Conservation (phyloP, 2,888 invertebrate genomes). For the Cephus pygmeus region DNA sequence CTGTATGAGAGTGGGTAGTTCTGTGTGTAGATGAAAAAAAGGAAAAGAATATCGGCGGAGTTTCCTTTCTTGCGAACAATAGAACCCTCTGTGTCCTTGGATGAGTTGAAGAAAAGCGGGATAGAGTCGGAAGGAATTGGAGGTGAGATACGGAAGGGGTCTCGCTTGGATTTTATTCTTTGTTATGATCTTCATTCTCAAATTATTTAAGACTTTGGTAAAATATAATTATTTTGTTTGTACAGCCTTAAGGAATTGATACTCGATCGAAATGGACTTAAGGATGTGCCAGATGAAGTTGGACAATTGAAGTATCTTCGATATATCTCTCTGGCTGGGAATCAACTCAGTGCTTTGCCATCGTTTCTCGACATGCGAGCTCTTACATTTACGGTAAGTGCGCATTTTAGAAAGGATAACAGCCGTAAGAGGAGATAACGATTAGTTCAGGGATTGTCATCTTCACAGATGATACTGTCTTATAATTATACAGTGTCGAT, state of each 20-base stretch:
- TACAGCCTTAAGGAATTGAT: conserved; percentile 78
- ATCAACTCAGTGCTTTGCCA: conserved; percentile 68
- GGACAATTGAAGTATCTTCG: conserved; percentile 72
- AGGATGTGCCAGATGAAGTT: conserved; percentile 72
- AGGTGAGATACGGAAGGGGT: neutral
- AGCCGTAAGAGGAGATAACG: neutral
- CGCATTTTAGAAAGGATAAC: neutral
- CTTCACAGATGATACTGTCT: neutral
- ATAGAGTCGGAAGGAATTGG: neutral
- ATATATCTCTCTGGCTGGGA: conserved; percentile 71
- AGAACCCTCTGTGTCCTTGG: neutral
- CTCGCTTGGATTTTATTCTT: neutral
- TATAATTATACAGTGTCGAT: neutral
- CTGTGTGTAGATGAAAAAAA: neutral
- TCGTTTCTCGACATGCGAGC: conserved; percentile 70
- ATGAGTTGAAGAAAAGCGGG: neutral
- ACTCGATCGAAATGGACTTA: conserved; percentile 79
- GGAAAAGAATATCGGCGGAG: neutral
- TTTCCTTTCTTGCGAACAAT: neutral
- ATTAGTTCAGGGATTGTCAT: neutral
- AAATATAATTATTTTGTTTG: conserved; percentile 32
- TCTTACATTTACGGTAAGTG: conserved; percentile 68
- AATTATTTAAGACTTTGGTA: neutral
- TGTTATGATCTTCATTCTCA: neutral
- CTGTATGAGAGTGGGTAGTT: neutral